Evolutionary conservation across 2,797 vertebrate genomes (phyloP), one percentile per base, ranked within the genome.

Genomic region (Vespertilio murinus): DNA sequence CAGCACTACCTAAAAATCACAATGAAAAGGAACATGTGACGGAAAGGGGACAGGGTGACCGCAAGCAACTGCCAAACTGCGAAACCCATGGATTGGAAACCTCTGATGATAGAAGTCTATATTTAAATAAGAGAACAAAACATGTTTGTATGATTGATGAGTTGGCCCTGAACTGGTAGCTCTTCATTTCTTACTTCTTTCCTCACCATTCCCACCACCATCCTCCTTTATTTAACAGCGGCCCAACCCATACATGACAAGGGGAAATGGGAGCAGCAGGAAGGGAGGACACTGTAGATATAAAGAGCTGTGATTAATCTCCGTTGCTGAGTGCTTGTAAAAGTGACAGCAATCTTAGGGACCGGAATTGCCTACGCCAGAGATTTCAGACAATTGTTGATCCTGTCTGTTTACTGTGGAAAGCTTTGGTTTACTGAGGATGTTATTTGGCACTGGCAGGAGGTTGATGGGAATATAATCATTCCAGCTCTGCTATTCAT

Each of bases 401-500:
- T 54, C 3, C 5, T 75, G 65, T 86, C 80, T 94, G 75, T 88
- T 89, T 93, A 81, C 82, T 0, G 4, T 17, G 69, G 79, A 54
- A 84, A 74, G 25, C 49, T 14, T 86, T 93, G 69, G 70, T 88
- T 96, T 95, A 82, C 86, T 28, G 69, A 91, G 77, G 86, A 92
- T 84, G 38, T 84, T 23, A 35, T 75, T 81, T 30, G 94, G 59
- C 77, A 45, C 82, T 87, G 75, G 59, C 67, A 90, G 88, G 54
- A 94, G 78, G 65, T n/a, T 96, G 89, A 3, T 9, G 82, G 87
- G 56, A 45, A 82, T 94, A 45, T 75, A 95, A 95, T 91, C 64
- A 65, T 25, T 61, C 64, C 0, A 92, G 81, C 67, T 79, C 86
- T n/a, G 94, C 85, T 0, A 12, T 94, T 97, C 95, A 70, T 93